Evolutionary conservation across 2,113 vertebrate genomes (phyloP), one percentile per base, ranked within the genome.

Genomic region (Spermophilus dauricus): DNA sequence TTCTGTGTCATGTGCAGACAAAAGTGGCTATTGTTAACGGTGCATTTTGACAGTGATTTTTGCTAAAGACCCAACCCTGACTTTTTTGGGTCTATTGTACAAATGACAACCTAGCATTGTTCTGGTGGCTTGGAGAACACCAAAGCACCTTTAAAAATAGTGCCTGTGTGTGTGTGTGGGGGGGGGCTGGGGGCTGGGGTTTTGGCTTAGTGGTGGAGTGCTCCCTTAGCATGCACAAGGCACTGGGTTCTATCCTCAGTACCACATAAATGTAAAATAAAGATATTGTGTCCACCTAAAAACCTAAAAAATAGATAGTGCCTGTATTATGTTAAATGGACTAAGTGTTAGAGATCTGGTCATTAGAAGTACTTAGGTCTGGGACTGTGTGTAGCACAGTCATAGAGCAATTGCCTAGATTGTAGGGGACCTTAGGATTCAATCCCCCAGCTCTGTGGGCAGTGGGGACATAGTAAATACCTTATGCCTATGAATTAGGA

Each of bases 331-430:
- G 48, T 89, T 20, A 45, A 12, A 26, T 85, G 8, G 34, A 70
- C 61, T 86, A 8, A 92, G 32, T 95, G 92, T 95, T 89, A 45
- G 73, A 9, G 5, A 56, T 75, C 26, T 96, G 80, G 18, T 51
- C 51, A 58, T 80, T 81, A n/a, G 28, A 67, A 83, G 11, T 42
- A 75, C 17, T 1, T 72, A 73, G 13, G 30, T 58, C 56, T 58
- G 20, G 56, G 20, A 58, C 56, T 22, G 5, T 56, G 56, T 20
- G 63, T 28, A 30, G 26, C 9, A 30, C 28, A 67, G 65, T 67
- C 28, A 30, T 67, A 67, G 30, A 67, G 65, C 30, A 67, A 11
- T 67, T 67, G 18, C 5, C 20, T 58, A 22, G 56, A 24, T 58
- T 58, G 56, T 20, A 22, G 56, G 56, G 18, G 20, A 58, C 56